Conservation (phyloP, 2,888 invertebrate species). For the Cheilosia impressa region DNA sequence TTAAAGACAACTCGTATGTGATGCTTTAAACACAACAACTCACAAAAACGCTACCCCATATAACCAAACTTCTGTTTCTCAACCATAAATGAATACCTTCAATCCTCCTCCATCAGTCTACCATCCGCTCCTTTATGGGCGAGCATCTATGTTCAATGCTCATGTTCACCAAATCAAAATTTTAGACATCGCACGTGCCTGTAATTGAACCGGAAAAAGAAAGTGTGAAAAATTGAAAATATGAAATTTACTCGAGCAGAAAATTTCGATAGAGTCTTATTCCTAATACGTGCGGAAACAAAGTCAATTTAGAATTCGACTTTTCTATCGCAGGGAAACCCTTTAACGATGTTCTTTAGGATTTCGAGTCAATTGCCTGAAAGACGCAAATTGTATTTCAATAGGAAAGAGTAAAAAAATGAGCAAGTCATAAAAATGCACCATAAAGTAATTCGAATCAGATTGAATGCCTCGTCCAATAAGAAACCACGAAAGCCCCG, state of each 20-base stretch:
- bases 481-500: neutral
- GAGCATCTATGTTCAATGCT: neutral
- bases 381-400: constrained; percentile 35
- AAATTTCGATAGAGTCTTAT: constrained; percentile 50
- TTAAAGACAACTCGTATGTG: no score
- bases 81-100: neutral
- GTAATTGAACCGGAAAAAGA: constrained; percentile 70
- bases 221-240: constrained; percentile 75
- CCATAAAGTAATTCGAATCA: constrained; percentile 10
- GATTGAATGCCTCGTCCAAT: neutral
- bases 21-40: neutral
- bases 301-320: constrained; percentile 52
- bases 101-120: neutral
- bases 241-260: constrained; percentile 61
- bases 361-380: constrained; percentile 57
- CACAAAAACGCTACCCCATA: neutral
- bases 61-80: neutral
- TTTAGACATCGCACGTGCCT: constrained; percentile 66
- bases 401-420: neutral
- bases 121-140: neutral
- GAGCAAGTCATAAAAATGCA: constrained; percentile 10
- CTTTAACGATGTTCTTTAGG: constrained; percentile 35
- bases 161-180: constrained; percentile 52
- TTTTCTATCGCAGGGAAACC: constrained; percentile 12
- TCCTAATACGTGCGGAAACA: constrained; percentile 69